Evolutionary conservation across 2,797 vertebrate genomes (phyloP).

Genomic region (Ibycter americanus): DNA sequence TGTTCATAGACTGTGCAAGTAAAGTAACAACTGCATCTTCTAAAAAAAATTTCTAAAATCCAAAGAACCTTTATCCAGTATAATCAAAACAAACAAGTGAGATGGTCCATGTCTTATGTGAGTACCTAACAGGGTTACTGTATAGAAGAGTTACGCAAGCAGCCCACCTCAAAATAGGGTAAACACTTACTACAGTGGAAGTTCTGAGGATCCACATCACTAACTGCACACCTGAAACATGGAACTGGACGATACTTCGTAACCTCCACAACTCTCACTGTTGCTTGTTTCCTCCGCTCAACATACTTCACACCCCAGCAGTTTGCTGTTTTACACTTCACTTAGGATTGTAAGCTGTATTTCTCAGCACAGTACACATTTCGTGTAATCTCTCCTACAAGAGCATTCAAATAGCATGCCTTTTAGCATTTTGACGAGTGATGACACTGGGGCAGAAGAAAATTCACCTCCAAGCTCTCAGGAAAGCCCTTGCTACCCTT

Average conservation of each 20-base stretch:
- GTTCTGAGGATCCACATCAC: neutral
- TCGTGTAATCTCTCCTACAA: neutral
- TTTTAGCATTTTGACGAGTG: neutral
- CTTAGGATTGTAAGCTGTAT: neutral
- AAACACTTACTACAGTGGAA: fast-evolving
- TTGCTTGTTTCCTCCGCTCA: neutral
- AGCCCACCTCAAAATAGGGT: neutral
- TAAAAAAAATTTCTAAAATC: neutral
- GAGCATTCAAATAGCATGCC: neutral
- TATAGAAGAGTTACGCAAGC: neutral
- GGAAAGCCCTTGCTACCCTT: neutral
- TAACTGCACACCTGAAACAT: neutral
- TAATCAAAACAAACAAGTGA: neutral
- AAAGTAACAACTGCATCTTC: neutral
- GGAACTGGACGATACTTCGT: neutral
- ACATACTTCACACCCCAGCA: neutral
- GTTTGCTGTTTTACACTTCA: neutral
- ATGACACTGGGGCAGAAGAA: neutral
- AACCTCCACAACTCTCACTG: neutral
- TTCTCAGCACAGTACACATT: neutral
- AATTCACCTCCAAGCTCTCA: neutral
- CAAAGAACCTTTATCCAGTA: neutral
- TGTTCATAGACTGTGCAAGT: neutral
- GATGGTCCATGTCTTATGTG: fast-evolving
- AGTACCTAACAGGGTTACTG: fast-evolving